Base-by-base conservation (phyloP, 2,888 invertebrate genomes). In the Scrobipalpa atriplicella region DNA sequence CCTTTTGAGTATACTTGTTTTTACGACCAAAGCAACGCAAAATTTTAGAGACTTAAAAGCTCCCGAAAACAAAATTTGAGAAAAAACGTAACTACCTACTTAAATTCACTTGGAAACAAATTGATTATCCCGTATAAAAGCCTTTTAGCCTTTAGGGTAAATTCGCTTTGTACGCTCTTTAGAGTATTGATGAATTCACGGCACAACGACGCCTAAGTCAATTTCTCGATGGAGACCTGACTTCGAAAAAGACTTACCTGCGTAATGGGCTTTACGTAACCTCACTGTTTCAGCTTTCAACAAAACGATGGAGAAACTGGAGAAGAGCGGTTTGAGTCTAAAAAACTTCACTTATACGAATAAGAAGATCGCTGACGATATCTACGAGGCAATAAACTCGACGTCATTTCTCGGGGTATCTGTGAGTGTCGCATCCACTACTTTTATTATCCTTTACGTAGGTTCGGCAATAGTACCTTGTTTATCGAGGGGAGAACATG, bases 351-450 rank as follows among this genome's bases (percentile, higher is more conserved):
- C 98, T 65, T 99, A 99, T 89, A 97, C 97, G 52, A 98, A 99
- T 90, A 97, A 97, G 83, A 96, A 97, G 83, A 98, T 99, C 68
- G 98, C 98, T 9, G 96, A 98, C 85, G 98, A 98, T 86, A 98
- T 99, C 81, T 99, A 99, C 90, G 96, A 97, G 70, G 99, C 99
- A 51, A 99, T 99, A 93, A 99, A 99, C 92, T 97, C 98, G n/a
- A 99, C 99, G 19, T 97, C 98, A 80, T 99, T 99, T 89, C 94
- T 98, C 65, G 99, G 99, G 71, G 98, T 99, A 71, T 99, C 99
- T 82, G 99, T 99, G 92, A 95, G 97, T 94, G 51, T 38, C 47
- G 18, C 61, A 51, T 65, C 54, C 56, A 13, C n/a, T 63, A 9
- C 63, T 60, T 68, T 68, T 68, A 68, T 66, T 63, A 68, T 60